Percentiles rank a stretch among this genome's conserved stretches.
Evolutionary conservation across 2,888 invertebrate species (phyloP).

Genomic region (Phragmatobia fuliginosa): DNA sequence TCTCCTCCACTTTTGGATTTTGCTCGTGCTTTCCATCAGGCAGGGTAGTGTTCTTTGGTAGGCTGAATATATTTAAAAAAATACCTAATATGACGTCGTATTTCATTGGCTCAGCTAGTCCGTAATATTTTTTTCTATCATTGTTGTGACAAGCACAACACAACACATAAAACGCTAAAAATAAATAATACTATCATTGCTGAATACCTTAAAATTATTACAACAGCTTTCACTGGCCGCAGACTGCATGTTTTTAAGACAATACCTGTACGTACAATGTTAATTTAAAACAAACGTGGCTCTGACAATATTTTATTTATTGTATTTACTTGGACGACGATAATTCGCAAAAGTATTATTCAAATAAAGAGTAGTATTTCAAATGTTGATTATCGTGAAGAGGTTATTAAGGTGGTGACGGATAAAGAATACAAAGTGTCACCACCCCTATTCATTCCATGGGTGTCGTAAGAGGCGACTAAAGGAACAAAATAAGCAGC

Average conservation of each 20-base stretch:
- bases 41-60: no score
- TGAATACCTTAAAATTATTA: background rate
- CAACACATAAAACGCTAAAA: background rate
- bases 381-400: background rate
- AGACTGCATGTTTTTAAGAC: background rate
- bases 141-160: background rate
- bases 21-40: no score
- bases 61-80: no score
- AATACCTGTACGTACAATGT: background rate
- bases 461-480: no score
- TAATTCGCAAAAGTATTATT: background rate
- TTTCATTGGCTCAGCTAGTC: no score
- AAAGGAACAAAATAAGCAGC: no score
- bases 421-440: no score
- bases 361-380: background rate
- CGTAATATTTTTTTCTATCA: no score
- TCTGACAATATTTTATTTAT: background rate
- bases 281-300: slow-evolving; percentile 5
- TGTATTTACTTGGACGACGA: background rate
- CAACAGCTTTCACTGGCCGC: background rate
- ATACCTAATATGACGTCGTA: no score
- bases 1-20: no score
- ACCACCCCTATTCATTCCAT: no score
- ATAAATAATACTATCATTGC: background rate
- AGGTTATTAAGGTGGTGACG: background rate